Evolutionary conservation across 2,888 invertebrate genomes (phyloP), one percentile per base, ranked within the genome.

Genomic region (Hoplodrina blanda): DNA sequence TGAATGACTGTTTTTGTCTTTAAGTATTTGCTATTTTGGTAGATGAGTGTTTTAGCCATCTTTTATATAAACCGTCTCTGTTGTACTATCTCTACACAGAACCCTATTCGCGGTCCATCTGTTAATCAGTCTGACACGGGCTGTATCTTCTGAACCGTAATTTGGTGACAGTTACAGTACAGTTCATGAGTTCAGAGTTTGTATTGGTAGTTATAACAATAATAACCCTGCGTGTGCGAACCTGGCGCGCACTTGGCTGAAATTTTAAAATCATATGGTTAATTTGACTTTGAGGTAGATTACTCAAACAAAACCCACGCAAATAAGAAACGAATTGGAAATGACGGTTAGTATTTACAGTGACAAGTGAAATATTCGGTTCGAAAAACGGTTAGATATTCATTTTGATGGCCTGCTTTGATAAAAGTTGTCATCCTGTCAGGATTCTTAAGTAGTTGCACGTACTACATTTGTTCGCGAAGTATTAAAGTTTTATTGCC

Each of bases 331-430:
- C 44, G n/a, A n/a, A n/a, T n/a, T n/a, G n/a, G n/a, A 10, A 46
- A 46, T 46, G 44, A 17, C 44, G 44, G 17, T 46, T 46, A 10
- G 15, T 15, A 5, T 5, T 46, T 11, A 3, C 13, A 46, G 44
- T 46, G 44, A 46, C 44, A 17, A 2, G 44, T 15, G 15, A 5
- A 10, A 46, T 15, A 17, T 46, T 46, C 15, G 15, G 15, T 46
- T 46, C 44, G 15, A 5, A 10, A 41, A 41, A 41, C 44, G 17
- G 17, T 15, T 46, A 17, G 2, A 46, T 49, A 65, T 59, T 60
- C 73, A 73, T n/a, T 30, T 55, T n/a, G 73, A 73, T 73, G 73
- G 20, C 59, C 65, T 54, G 49, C 17, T 25, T 54, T 55, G 73
- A 73, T 73, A 60, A 55, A 17, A 25, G 50, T 52, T 72, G 44